These are phyloP conservation scores for Caretta caretta DNA, from an alignment of 2,113 vertebrate species.

Conservation along the genomic window DNA sequence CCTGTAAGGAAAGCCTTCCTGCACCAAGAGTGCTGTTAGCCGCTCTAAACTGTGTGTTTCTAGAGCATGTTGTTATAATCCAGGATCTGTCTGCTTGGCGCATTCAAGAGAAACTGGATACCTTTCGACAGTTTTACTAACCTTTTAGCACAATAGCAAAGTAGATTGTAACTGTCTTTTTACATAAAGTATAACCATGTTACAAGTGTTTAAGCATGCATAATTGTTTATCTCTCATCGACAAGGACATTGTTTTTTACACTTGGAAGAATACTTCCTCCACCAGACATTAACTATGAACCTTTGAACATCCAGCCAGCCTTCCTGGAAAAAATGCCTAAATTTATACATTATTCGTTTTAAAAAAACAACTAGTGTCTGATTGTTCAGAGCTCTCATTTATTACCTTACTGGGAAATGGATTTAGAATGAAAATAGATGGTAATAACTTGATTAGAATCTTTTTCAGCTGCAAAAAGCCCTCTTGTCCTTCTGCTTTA, in stretches of 20 bases:
- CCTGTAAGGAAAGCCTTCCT: background rate
- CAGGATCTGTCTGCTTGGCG: background rate
- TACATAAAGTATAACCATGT: slow-evolving; percentile 16
- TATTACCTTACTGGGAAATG: slow-evolving; percentile 43
- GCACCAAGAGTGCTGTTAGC: background rate
- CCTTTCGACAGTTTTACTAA: background rate
- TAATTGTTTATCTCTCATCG: slow-evolving; percentile 16
- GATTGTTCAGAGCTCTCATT: slow-evolving; percentile 36
- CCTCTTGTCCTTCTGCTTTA: slow-evolving; percentile 37
- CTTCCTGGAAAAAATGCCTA: background rate
- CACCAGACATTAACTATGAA: background rate
- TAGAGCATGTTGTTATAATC: background rate
- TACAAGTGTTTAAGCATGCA: slow-evolving; percentile 15
- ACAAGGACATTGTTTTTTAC: background rate
- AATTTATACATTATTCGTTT: slow-evolving; percentile 36
- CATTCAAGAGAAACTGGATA: background rate
- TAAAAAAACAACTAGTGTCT: slow-evolving; percentile 6
- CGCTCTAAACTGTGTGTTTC: background rate
- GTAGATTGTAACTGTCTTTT: background rate
- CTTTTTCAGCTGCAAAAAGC: slow-evolving; percentile 18
- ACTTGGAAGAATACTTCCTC: background rate
- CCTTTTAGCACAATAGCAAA: background rate
- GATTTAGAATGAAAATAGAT: slow-evolving; percentile 52
- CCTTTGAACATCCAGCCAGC: slow-evolving; percentile 12
- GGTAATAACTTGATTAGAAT: slow-evolving; percentile 54